Conservation (phyloP, 1,140 invertebrate genomes). For the Dinoponera quadriceps region DNA sequence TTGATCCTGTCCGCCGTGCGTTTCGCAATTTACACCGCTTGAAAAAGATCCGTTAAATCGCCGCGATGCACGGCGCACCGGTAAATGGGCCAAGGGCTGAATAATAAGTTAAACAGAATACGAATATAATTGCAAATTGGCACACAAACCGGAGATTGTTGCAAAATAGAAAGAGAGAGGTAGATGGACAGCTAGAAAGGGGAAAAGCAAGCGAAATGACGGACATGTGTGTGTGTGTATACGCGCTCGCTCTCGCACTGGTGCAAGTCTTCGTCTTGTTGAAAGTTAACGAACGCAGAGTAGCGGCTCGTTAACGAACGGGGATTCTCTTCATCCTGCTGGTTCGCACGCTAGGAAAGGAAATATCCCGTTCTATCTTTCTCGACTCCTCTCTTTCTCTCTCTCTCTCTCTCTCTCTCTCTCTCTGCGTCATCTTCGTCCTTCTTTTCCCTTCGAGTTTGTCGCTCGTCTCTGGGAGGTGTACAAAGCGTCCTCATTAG, state of each 20-base stretch:
- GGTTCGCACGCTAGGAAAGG: slow-evolving; percentile 65
- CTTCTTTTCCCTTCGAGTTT: not conserved
- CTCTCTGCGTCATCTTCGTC: not conserved
- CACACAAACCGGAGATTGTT: slow-evolving; percentile 67
- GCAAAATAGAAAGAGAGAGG: slow-evolving; percentile 42
- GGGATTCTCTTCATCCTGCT: slow-evolving; percentile 63
- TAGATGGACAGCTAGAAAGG: not conserved
- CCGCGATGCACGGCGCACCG: not conserved
- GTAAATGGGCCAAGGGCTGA: slow-evolving; percentile 34
- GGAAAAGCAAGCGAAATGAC: slow-evolving; percentile 21
- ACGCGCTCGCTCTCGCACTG: not conserved
- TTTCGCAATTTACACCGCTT: slow-evolving; percentile 15
- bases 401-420: slow-evolving; percentile 18
- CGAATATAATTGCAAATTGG: slow-evolving; percentile 66
- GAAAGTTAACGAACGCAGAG: slow-evolving; percentile 72
- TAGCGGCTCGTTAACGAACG: slow-evolving; percentile 72
- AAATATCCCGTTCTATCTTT: slow-evolving; percentile 61
- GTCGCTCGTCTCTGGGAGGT: slow-evolving; percentile 30
- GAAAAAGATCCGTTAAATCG: slow-evolving; percentile 21
- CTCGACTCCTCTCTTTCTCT: not conserved
- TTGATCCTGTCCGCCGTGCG: not conserved
- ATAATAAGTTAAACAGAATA: slow-evolving; percentile 66
- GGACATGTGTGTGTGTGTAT: slow-evolving; percentile 46
- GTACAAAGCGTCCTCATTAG: slow-evolving; percentile 71
- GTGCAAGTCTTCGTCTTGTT: slow-evolving; percentile 68